Evolutionary conservation across 2,797 vertebrate species (phyloP), one percentile per base, ranked within the genome.

Genomic region (Limnodromus scolopaceus): DNA sequence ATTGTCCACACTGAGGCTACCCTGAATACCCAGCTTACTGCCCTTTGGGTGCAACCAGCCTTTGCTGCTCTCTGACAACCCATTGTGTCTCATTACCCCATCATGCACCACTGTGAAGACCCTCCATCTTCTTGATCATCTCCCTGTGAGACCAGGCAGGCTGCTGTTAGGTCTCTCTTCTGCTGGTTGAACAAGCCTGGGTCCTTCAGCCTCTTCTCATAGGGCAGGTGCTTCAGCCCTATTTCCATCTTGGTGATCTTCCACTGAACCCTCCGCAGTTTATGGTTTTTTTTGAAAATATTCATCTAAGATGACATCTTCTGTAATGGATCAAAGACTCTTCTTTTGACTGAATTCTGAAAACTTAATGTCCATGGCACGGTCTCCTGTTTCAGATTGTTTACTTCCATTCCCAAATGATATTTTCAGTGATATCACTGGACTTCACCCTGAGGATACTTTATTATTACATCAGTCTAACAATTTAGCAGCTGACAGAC

Each of bases 301-400:
- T 19, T 84, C 16, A 3, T 18, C 28, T 13, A 17, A 27, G 28
- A 61, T 19, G 41, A 5, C 7, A 15, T 36, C 54, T 51, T 32
- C 41, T 72, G 9, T 13, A 65, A 36, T 2, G 14, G 45, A 16
- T 30, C 16, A 22, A 80, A 69, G 41, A 4, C n/a, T 88, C 32
- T 41, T 78, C 30, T 68, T 58, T 28, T 30, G 16, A 4, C 13
- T 43, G 64, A 36, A 12, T 61, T 72, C 43, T 75, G 46, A 30
- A 63, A 45, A 39, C 7, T 4, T 80, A 25, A 5, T 2, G 3
- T 38, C 23, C 6, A 0, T 24, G 16, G 6, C n/a, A 16, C 32
- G 20, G 18, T 24, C 9, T 60, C 7, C 32, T 5, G 0, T 57
- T 70, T 60, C 79, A 63, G 30, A 23, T 25, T 28, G 27, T 53